These are phyloP conservation scores for Rotaria socialis DNA, from an alignment of 2,888 invertebrate species.

Conservation along the genomic window DNA sequence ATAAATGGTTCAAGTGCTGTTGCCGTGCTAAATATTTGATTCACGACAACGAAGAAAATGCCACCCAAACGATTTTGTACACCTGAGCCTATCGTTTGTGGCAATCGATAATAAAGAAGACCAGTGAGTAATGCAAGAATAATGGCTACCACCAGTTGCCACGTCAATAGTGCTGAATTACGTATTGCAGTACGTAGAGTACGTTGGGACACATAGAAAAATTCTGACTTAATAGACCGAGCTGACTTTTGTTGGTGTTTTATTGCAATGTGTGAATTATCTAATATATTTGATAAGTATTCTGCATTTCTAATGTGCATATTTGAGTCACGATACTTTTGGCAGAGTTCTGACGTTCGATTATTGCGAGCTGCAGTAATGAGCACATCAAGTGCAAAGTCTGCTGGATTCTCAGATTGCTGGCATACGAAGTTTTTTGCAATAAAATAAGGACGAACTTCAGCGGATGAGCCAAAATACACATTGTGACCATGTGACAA, in stretches of 20 bases:
- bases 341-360: background rate
- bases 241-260: no score
- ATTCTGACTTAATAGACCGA: background rate
- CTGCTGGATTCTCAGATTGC: no score
- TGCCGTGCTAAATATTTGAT: conserved; percentile 58
- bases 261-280: no score
- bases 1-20: conserved; percentile 59
- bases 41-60: conserved; percentile 59
- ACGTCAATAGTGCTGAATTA: background rate
- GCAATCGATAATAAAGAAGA: conserved; percentile 55
- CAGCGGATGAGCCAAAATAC: no score
- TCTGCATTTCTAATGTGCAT: background rate
- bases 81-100: conserved; percentile 52
- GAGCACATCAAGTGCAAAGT: no score
- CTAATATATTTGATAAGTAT: no score
- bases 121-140: conserved; percentile 57
- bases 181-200: background rate
- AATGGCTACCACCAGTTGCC: conserved; percentile 54
- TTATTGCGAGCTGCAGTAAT: no score
- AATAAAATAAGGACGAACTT: no score
- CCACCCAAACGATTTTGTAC: conserved; percentile 58
- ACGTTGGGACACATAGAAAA: background rate
- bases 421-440: no score
- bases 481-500: no score
- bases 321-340: background rate